phyloP scores from a whole-genome alignment of 2,113 vertebrate genomes.

The Eclectus roratus region DNA sequence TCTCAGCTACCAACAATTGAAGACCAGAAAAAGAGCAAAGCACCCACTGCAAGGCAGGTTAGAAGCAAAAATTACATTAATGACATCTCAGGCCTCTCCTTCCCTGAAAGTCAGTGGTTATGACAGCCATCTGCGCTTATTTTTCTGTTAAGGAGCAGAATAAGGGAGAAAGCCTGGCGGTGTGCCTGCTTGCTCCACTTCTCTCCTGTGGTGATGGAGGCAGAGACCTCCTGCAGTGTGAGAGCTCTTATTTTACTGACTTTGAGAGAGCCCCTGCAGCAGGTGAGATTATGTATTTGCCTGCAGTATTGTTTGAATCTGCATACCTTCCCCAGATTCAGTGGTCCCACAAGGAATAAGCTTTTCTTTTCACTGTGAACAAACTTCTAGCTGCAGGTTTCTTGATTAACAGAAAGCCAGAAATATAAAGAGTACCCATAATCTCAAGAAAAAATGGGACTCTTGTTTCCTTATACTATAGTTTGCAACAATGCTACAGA shows the following conservation, averaged over 20 bases:
- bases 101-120: background rate
- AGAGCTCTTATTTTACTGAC: background rate
- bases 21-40: background rate
- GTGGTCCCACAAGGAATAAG: background rate
- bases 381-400: background rate
- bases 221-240: background rate
- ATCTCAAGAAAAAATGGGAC: background rate
- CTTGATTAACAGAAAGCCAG: background rate
- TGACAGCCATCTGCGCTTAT: rapidly evolving
- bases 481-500: background rate
- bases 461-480: background rate
- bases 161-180: background rate
- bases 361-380: background rate
- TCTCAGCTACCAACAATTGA: background rate
- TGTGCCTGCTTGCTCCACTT: rapidly evolving
- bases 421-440: background rate
- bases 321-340: background rate
- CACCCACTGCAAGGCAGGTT: background rate
- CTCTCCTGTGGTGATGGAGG: background rate
- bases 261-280: background rate
- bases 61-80: background rate
- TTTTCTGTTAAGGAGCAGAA: rapidly evolving
- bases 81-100: background rate
- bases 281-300: background rate
- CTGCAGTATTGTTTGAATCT: background rate